phyloP scores from a whole-genome alignment of 2,113 vertebrate genomes.

The Grammomys dolichurus region DNA sequence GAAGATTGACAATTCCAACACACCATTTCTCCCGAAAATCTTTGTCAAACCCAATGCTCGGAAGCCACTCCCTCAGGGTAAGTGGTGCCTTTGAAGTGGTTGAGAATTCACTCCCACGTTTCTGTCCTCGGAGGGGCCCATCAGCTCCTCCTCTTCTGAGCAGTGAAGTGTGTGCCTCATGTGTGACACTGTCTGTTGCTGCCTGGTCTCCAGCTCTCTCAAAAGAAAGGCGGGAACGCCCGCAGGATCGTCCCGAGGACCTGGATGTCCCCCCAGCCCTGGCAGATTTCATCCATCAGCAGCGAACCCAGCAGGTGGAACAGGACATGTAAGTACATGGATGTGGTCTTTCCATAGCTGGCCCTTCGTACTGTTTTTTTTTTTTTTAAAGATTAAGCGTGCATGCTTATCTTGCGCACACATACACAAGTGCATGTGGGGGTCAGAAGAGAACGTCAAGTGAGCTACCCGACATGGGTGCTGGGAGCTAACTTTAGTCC shows the following conservation, averaged over 20 bases:
- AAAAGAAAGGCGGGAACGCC: constrained; percentile 89
- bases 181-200: constrained; percentile 53
- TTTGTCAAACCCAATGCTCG: constrained; percentile 96
- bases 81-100: constrained; percentile 7
- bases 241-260: constrained; percentile 93
- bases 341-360: not conserved
- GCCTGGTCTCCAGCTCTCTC: constrained; percentile 89
- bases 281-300: constrained; percentile 97
- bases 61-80: constrained; percentile 95
- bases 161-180: not conserved
- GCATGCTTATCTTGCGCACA: not conserved
- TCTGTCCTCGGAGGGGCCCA: not conserved
- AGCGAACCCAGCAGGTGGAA: constrained; percentile 93
- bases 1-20: constrained; percentile 98
- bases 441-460: not conserved
- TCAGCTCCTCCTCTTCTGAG: not conserved
- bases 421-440: not conserved
- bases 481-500: not conserved
- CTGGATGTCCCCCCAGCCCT: constrained; percentile 95
- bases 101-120: accelerated
- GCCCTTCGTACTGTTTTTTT: not conserved
- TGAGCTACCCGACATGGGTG: not conserved
- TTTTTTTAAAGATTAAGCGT: not conserved
- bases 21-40: constrained; percentile 95
- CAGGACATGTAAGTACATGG: constrained; percentile 93